Percentiles rank a stretch among this genome's conserved stretches.
These are phyloP conservation scores for Achroia grisella DNA, from an alignment of 1,140 invertebrate species.

Conservation along the genomic window DNA sequence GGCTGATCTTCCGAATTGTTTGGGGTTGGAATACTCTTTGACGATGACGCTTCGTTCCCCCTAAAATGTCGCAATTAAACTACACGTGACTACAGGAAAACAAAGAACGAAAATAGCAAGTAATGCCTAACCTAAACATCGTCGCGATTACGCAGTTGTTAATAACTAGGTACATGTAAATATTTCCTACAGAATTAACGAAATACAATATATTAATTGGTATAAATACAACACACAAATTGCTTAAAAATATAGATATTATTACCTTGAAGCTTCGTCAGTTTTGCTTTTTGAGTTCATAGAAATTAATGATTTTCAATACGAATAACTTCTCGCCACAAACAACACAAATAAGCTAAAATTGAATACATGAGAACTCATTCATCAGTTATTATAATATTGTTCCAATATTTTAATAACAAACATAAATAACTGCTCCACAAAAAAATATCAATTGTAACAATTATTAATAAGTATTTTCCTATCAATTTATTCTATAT, in stretches of 20 bases:
- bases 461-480: too few relatives aligned
- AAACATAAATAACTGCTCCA: too few relatives aligned
- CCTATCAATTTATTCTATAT: too few relatives aligned
- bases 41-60: conserved; percentile 72
- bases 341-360: conserved; percentile 36
- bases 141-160: conserved; percentile 23
- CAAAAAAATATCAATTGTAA: too few relatives aligned
- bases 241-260: neutral
- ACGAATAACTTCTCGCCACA: conserved; percentile 31
- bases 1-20: conserved; percentile 37
- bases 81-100: conserved; percentile 20
- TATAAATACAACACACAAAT: neutral
- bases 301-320: conserved; percentile 55
- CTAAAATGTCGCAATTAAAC: conserved; percentile 24
- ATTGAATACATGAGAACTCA: conserved; percentile 17
- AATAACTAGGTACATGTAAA: conserved; percentile 10
- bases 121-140: conserved; percentile 58
- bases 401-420: too few relatives aligned
- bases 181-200: neutral
- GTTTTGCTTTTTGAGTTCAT: conserved; percentile 72
- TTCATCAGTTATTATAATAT: conserved; percentile 30
- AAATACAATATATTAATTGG: conserved; percentile 9
- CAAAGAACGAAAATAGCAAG: conserved; percentile 62
- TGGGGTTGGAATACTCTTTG: conserved; percentile 52
- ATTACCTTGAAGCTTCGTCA: conserved; percentile 74